These are phyloP conservation scores for Coelopa pilipes DNA, from an alignment of 2,888 invertebrate species.

Conservation along the genomic window DNA sequence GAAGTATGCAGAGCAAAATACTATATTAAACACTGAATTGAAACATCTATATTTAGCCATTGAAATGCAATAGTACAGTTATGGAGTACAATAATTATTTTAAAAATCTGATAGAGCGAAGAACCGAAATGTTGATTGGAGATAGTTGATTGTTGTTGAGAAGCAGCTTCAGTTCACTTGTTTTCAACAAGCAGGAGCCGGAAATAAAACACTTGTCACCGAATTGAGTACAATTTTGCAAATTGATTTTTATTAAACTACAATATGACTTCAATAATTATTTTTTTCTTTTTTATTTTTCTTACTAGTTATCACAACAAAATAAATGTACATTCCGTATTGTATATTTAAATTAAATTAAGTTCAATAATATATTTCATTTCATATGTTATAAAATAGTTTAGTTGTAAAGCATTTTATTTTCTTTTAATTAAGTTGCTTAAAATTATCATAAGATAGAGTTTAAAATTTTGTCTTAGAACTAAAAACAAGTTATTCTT, in stretches of 20 bases:
- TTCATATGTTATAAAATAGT: conserved; percentile 12
- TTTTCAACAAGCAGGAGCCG: not conserved
- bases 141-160: not conserved
- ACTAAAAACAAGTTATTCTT: conserved; percentile 12
- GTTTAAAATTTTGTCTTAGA: not conserved
- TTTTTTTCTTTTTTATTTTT: not conserved
- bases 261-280: not conserved
- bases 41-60: too few species aligned
- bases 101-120: too few species aligned
- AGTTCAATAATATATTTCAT: not conserved
- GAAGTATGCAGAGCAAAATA: too few species aligned
- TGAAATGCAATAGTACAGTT: too few species aligned
- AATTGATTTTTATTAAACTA: not conserved
- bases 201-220: not conserved
- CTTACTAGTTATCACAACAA: conserved; percentile 2
- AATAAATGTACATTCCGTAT: not conserved
- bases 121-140: not conserved
- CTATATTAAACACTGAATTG: too few species aligned
- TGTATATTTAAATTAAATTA: not conserved
- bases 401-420: conserved; percentile 20
- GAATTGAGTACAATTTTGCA: not conserved
- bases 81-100: too few species aligned
- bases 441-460: conserved; percentile 22
- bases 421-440: not conserved
- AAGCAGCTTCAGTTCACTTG: not conserved